phyloP scores from a whole-genome alignment of 2,888 invertebrate species.

The Cephus sareptanus region DNA sequence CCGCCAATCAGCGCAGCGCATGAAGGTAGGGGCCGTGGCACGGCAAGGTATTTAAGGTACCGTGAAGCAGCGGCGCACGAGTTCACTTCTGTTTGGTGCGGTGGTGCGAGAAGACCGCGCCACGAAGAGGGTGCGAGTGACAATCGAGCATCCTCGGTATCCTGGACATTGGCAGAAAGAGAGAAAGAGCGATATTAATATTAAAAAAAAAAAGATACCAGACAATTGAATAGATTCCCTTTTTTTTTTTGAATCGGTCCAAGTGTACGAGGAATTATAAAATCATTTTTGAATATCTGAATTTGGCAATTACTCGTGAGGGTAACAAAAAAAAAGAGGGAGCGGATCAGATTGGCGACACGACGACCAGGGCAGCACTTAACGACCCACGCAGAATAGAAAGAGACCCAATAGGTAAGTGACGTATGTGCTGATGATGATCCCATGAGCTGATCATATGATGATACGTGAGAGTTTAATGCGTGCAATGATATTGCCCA shows the following conservation, averaged over 20 bases:
- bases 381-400: neutral
- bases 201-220: neutral
- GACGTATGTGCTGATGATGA: neutral
- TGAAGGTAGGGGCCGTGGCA: slow-evolving; percentile 70
- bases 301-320: neutral
- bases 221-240: neutral
- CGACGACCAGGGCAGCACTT: neutral
- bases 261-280: neutral
- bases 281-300: neutral
- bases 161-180: neutral
- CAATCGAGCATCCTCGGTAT: slow-evolving; percentile 1
- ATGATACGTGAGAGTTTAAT: neutral
- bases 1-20: slow-evolving; percentile 68
- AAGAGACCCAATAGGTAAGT: neutral
- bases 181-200: neutral
- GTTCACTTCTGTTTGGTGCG: slow-evolving; percentile 71
- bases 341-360: neutral
- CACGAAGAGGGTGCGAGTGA: slow-evolving; percentile 19
- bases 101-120: slow-evolving; percentile 46
- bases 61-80: slow-evolving; percentile 71
- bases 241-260: neutral
- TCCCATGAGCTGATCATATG: neutral
- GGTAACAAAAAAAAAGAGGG: neutral
- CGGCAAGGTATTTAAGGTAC: slow-evolving; percentile 72
- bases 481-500: neutral